phyloP scores from a whole-genome alignment of 1,140 invertebrate species.

The Plutomurus gul region DNA sequence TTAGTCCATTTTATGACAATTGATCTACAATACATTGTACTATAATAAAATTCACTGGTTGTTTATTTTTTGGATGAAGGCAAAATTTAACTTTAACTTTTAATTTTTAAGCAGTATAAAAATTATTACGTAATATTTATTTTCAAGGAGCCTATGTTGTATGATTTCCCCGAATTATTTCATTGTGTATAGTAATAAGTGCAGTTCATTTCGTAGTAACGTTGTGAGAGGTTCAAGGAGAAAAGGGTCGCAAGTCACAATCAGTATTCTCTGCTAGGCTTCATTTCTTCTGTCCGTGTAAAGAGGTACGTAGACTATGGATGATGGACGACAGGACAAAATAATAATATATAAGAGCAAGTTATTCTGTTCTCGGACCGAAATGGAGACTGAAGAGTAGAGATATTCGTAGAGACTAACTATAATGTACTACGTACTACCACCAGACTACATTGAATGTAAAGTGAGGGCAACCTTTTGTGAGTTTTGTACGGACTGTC shows the following conservation, averaged over 20 bases:
- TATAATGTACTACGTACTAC: background rate
- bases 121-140: no score
- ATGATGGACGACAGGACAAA: background rate
- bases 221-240: background rate
- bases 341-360: background rate
- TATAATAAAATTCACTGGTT: no score
- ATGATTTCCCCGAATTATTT: no score
- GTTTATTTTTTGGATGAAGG: no score
- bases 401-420: background rate
- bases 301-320: background rate
- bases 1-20: no score
- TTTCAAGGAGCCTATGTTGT: no score
- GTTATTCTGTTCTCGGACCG: background rate
- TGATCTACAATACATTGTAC: no score
- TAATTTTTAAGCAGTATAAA: no score
- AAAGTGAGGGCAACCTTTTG: background rate
- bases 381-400: background rate
- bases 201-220: no score
- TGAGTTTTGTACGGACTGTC: background rate
- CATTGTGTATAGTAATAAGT: no score
- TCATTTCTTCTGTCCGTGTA: background rate
- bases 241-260: conserved; percentile 20
- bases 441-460: background rate
- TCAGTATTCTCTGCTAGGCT: conserved; percentile 10
- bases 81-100: no score